These are phyloP conservation scores for Phaonia tiefii DNA, from an alignment of 2,888 invertebrate species.

Conservation along the genomic window DNA sequence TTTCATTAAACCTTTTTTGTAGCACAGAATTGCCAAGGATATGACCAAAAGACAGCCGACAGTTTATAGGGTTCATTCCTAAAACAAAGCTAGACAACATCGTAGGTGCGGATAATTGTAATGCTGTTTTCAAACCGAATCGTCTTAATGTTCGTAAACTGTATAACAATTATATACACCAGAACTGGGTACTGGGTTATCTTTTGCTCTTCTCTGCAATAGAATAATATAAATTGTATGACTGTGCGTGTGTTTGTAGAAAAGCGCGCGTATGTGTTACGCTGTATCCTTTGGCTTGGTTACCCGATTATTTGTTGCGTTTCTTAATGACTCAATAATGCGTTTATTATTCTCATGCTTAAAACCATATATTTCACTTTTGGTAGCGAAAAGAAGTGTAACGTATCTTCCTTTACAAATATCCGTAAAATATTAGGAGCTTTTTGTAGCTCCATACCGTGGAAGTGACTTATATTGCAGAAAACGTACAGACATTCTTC, in stretches of 20 bases:
- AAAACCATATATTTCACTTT: slow-evolving; percentile 57
- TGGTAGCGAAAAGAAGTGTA: neutral
- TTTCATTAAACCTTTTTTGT: too few relatives aligned
- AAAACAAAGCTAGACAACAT: too few relatives aligned
- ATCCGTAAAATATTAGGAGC: slow-evolving; percentile 45
- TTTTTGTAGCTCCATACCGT: slow-evolving; percentile 4
- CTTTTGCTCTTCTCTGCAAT: neutral
- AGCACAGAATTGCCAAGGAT: too few relatives aligned
- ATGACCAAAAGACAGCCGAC: too few relatives aligned
- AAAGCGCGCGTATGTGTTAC: neutral
- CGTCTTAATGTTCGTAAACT: too few relatives aligned
- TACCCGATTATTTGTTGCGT: slow-evolving; percentile 65
- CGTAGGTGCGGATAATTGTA: too few relatives aligned
- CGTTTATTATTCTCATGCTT: slow-evolving; percentile 64
- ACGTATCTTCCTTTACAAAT: neutral
- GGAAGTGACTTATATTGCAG: slow-evolving; percentile 43
- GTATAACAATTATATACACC: too few relatives aligned
- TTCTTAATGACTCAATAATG: slow-evolving; percentile 65
- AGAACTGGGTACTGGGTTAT: neutral
- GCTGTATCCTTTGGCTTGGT: slow-evolving; percentile 34
- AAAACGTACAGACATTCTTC: neutral
- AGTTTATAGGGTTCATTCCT: too few relatives aligned
- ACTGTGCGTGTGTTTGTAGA: slow-evolving; percentile 10
- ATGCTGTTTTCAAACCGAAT: too few relatives aligned
- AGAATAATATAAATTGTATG: neutral